A percentile compares a stretch with the other conserved stretches of the same genome.
Conservation (phyloP, 2,797 vertebrate genomes). For the Florisuga fusca region DNA sequence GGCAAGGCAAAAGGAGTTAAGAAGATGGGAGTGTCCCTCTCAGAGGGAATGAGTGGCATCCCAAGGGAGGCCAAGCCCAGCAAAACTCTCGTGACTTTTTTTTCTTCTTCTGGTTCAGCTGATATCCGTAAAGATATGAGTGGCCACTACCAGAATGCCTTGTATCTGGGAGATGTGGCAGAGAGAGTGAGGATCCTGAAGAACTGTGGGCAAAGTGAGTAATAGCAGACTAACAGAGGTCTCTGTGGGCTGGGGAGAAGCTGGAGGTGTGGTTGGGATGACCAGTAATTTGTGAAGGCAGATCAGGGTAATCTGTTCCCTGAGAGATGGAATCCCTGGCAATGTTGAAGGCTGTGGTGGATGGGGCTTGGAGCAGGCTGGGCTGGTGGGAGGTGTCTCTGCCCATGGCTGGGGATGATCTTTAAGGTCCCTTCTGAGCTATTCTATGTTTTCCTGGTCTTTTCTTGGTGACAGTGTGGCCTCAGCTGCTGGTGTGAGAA, state of each 20-base stretch:
- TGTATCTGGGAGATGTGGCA: constrained; percentile 94
- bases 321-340: not conserved
- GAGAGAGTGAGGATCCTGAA: constrained; percentile 96
- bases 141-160: constrained; percentile 96
- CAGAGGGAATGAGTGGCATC: not conserved
- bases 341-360: too few relatives aligned
- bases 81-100: not conserved
- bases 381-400: too few relatives aligned
- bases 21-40: not conserved
- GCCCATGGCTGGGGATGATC: too few relatives aligned
- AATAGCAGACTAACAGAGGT: fast-evolving
- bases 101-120: constrained; percentile 74
- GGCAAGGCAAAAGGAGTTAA: not conserved
- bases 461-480: not conserved
- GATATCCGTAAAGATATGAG: constrained; percentile 99
- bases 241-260: not conserved
- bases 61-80: not conserved
- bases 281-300: not conserved
- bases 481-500: fast-evolving
- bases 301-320: not conserved
- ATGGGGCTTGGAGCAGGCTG: too few relatives aligned
- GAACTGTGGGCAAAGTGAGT: constrained; percentile 98
- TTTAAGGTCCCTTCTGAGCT: too few relatives aligned
- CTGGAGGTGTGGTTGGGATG: not conserved
- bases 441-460: too few relatives aligned